Evolutionary conservation across 2,797 vertebrate species (phyloP), one percentile per base, ranked within the genome.

Genomic region (Aldrovandia affinis): DNA sequence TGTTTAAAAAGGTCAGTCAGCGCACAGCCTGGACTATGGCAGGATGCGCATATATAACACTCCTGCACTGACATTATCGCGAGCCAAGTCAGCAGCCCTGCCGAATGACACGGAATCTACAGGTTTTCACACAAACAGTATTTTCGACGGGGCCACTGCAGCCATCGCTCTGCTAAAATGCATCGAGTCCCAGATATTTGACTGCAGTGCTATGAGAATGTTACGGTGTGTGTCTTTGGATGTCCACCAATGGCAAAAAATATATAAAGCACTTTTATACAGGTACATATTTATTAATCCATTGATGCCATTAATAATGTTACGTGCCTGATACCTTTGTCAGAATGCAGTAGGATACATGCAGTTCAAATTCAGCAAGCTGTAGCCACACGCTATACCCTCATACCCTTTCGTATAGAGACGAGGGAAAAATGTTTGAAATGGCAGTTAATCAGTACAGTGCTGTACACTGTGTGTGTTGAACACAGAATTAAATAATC

Each of bases 1-100:
- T 79, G 81, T 83, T 83, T 81, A 80, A 79, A 85, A 79, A 82
- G 59, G 84, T 83, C 73, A 68, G n/a, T 83, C 57, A 30, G 65
- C 73, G 44, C 44, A 65, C 20, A 8, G 22, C 39, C 47, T 2
- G 52, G 36, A 36, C 50, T 42, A 75, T 42, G 47, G 73, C 80
- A 78, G 73, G 73, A 86, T 80, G 50, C 79, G 63, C 81, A 70
- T 47, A 57, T 77, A 68, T 79, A 83, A 83, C 73, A 42, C 78
- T 63, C 85, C 81, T n/a, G 59, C 33, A 47, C 42, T 65, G 57
- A 57, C 63, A 73, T 80, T 80, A 59, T 20, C 54, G 68, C 30
- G 28, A 3, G n/a, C 77, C 33, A 80, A 83, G 78, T 80, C 85
- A 86, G 82, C 85, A 83, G 78, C 70, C 30, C 33, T 9, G 77